phyloP scores from a whole-genome alignment of 1,140 invertebrate species.

The Drosophila triauraria region DNA sequence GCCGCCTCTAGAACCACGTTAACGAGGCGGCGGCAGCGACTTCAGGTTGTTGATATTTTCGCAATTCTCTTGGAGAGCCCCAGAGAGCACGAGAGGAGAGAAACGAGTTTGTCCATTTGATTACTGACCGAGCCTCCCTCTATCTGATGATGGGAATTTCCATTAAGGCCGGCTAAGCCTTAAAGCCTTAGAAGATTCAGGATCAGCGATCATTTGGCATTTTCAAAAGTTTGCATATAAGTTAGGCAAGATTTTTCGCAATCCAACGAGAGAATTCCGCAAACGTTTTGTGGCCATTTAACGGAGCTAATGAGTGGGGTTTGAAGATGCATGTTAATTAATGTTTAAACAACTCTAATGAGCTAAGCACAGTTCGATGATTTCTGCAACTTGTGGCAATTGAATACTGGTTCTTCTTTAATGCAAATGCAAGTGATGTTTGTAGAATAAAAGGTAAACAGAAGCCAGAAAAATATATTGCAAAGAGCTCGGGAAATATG shows the following conservation, averaged over 20 bases:
- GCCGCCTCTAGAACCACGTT: constrained; percentile 67
- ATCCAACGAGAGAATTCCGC: constrained; percentile 19
- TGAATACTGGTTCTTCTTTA: constrained; percentile 1
- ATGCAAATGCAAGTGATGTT: constrained; percentile 5
- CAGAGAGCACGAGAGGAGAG: constrained; percentile 2
- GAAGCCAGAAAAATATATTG: neutral
- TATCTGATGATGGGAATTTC: constrained; percentile 27
- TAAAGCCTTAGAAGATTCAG: constrained; percentile 31
- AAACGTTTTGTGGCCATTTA: constrained; percentile 7
- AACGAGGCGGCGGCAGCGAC: constrained; percentile 36
- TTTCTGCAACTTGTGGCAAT: constrained; percentile 26
- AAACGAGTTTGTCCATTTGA: constrained; percentile 76
- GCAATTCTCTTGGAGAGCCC: constrained; percentile 60
- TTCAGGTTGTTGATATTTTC: constrained; percentile 71
- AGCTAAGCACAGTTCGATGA: constrained; percentile 30
- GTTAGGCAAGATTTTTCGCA: constrained; percentile 27
- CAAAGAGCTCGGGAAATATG: neutral
- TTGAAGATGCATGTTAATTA: constrained; percentile 41
- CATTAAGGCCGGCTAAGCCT: constrained; percentile 28
- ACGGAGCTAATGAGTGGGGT: constrained; percentile 33
- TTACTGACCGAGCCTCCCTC: constrained; percentile 29
- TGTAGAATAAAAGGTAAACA: neutral
- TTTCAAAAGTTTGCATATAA: constrained; percentile 35
- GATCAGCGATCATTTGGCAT: constrained; percentile 36
- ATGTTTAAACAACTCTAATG: constrained; percentile 41